These are phyloP conservation scores for Xestia sexstrigata DNA, from an alignment of 2,888 invertebrate genomes.

Conservation along the genomic window DNA sequence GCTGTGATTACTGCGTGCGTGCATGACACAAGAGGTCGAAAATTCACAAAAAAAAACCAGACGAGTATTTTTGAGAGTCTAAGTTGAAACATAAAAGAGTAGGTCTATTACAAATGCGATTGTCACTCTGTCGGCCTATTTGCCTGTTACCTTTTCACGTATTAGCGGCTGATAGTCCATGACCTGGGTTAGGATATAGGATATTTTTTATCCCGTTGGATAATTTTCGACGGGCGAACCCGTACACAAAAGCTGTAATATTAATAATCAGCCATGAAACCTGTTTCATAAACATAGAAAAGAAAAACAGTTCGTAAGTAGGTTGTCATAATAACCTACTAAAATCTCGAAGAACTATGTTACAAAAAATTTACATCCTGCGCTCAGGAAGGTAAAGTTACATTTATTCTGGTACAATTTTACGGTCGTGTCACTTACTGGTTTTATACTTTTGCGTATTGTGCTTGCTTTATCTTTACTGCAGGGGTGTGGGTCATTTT, in stretches of 20 bases:
- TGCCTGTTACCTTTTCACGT: background rate
- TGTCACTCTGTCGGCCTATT: background rate
- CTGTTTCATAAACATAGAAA: background rate
- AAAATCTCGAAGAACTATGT: slow-evolving; percentile 26
- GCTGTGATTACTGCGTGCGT: background rate
- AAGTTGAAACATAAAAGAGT: background rate
- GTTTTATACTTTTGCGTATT: slow-evolving; percentile 70
- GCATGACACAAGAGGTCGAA: background rate
- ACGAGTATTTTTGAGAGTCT: background rate
- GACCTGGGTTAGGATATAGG: background rate
- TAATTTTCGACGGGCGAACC: background rate
- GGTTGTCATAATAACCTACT: slow-evolving; percentile 10
- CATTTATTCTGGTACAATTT: slow-evolving; percentile 65
- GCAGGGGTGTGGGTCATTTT: slow-evolving; percentile 75
- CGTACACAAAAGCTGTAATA: background rate
- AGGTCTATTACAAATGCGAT: background rate
- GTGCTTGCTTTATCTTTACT: slow-evolving; percentile 73
- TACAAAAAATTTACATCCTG: slow-evolving; percentile 36
- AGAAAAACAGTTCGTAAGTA: too few species aligned
- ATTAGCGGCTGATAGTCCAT: background rate
- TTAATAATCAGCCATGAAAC: background rate
- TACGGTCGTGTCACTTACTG: slow-evolving; percentile 66
- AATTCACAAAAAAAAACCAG: background rate
- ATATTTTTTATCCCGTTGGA: background rate
- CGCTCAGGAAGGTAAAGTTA: slow-evolving; percentile 56